These are phyloP conservation scores for Sisor rabdophorus DNA, from an alignment of 2,113 vertebrate species.

Conservation along the genomic window DNA sequence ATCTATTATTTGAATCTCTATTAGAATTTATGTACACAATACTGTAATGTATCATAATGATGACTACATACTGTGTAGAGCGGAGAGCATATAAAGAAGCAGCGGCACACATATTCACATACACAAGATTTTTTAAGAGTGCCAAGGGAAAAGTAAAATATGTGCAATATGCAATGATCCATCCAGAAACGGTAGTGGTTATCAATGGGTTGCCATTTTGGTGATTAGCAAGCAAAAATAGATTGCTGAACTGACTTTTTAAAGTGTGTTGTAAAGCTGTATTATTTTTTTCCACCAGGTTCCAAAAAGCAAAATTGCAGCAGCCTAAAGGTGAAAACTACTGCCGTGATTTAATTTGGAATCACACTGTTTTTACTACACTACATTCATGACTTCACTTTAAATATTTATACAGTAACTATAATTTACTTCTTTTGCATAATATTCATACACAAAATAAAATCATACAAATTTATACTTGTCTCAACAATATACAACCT, in stretches of 20 bases:
- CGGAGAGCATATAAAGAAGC: constrained; percentile 18
- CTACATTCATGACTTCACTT: background rate
- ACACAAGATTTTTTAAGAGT: background rate
- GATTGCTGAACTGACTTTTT: constrained; percentile 32
- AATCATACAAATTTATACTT: too few species aligned
- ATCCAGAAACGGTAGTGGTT: constrained; percentile 29
- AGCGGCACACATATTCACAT: constrained; percentile 10
- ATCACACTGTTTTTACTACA: background rate
- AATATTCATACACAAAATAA: too few species aligned
- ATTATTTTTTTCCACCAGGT: background rate
- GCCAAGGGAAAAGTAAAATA: constrained; percentile 19
- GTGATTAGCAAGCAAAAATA: constrained; percentile 40
- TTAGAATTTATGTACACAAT: constrained; percentile 21
- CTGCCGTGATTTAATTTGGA: constrained; percentile 3
- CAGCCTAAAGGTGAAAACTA: background rate
- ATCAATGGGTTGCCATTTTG: constrained; percentile 37
- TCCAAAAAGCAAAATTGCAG: constrained; percentile 2
- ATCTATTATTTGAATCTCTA: background rate
- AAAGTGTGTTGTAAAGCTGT: constrained; percentile 20
- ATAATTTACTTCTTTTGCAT: too few species aligned
- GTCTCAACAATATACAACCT: too few species aligned
- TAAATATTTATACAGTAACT: too few species aligned
- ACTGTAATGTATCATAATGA: constrained; percentile 26
- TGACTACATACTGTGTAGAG: constrained; percentile 35
- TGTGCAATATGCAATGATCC: constrained; percentile 31